Evolutionary conservation across 1,140 invertebrate species (phyloP).

Genomic region (Pteromalus puparum): DNA sequence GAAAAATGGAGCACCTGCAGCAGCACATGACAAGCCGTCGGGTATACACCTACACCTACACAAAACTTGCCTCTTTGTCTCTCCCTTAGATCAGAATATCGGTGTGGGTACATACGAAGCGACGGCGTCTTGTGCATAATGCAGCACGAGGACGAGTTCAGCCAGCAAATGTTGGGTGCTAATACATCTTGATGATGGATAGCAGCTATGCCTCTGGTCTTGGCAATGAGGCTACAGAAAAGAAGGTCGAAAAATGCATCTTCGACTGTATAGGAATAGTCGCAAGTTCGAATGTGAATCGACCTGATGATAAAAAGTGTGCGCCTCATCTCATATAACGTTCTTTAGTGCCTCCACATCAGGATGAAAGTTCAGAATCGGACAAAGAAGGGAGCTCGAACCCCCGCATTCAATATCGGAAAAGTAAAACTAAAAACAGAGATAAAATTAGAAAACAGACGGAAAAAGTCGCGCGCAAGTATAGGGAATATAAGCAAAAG

Average conservation of each 20-base stretch:
- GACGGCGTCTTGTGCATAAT: slow-evolving; percentile 70
- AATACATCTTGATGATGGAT: slow-evolving; percentile 76
- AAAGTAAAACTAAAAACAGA: background rate
- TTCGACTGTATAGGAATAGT: background rate
- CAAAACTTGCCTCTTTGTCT: background rate
- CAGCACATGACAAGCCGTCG: no score
- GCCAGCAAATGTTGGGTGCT: slow-evolving; percentile 72
- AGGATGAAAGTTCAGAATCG: background rate
- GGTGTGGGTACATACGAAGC: slow-evolving; percentile 41
- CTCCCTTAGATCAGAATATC: slow-evolving; percentile 52
- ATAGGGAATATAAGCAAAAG: background rate
- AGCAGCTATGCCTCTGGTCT: slow-evolving; percentile 74
- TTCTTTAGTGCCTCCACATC: no score
- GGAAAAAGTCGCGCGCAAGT: slow-evolving; percentile 8
- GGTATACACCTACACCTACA: no score
- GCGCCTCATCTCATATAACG: no score
- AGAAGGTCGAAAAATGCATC: slow-evolving; percentile 56
- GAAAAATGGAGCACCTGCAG: background rate
- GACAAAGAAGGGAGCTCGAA: background rate
- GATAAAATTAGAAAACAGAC: slow-evolving; percentile 3
- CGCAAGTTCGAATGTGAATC: background rate
- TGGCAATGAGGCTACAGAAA: slow-evolving; percentile 64
- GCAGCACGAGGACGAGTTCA: slow-evolving; percentile 70
- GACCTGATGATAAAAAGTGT: background rate
- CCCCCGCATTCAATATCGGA: background rate